These are phyloP conservation scores for Polypedilum pembai DNA, from an alignment of 1,140 invertebrate species.

Conservation along the genomic window DNA sequence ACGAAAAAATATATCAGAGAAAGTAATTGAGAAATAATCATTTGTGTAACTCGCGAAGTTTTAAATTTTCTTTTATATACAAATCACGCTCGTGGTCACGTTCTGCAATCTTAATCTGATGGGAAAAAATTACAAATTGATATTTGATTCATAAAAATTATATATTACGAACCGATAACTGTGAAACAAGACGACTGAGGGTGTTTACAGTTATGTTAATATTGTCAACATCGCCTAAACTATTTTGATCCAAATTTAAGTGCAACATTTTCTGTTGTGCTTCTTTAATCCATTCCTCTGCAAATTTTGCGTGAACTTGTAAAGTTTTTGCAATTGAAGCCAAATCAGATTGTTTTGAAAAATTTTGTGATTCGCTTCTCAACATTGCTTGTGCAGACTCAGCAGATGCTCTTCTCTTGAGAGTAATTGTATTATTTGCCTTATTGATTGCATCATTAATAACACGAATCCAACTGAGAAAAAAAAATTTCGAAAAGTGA, in stretches of 20 bases:
- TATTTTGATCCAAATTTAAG: background rate
- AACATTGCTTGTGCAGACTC: background rate
- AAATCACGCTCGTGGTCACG: background rate
- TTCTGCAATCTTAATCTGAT: conserved; percentile 3
- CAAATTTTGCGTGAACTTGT: background rate
- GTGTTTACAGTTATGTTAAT: background rate
- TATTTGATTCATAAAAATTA: background rate
- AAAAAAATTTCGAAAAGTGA: background rate
- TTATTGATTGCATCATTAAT: background rate
- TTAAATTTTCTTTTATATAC: background rate
- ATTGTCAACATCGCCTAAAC: background rate
- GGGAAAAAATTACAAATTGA: background rate
- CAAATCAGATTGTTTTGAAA: background rate
- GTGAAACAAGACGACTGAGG: background rate
- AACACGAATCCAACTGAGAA: background rate
- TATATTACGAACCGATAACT: background rate
- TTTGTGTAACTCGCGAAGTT: background rate
- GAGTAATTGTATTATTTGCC: background rate
- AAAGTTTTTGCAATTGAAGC: background rate
- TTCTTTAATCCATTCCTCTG: background rate
- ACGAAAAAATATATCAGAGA: no score
- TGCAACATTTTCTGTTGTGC: background rate
- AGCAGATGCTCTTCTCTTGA: background rate
- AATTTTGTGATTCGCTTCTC: background rate
- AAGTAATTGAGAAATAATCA: background rate